phyloP scores from a whole-genome alignment of 2,888 invertebrate genomes.

The Hypena proboscidalis region DNA sequence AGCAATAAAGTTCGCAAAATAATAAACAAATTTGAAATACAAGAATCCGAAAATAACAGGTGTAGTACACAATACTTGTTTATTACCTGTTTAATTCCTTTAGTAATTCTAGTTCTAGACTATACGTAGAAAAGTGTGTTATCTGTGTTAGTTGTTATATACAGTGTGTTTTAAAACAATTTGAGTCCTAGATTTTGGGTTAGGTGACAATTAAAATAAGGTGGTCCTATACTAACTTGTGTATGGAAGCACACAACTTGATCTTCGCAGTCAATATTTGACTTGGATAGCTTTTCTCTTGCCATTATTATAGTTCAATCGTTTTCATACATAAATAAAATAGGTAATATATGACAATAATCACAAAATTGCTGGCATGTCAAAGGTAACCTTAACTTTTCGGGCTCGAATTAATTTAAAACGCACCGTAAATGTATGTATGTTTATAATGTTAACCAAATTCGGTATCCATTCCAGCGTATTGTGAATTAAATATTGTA shows the following conservation, averaged over 20 bases:
- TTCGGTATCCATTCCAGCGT: conserved; percentile 39
- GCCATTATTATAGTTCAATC: too few species aligned
- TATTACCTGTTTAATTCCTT: conserved; percentile 21
- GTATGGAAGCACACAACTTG: too few species aligned
- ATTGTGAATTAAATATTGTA: conserved; percentile 30
- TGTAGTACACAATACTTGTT: conserved; percentile 30
- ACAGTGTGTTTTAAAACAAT: neutral
- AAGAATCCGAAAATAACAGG: conserved; percentile 46
- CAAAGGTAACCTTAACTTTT: too few species aligned
- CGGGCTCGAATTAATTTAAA: too few species aligned
- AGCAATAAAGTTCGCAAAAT: conserved; percentile 77
- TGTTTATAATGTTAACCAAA: conserved; percentile 34
- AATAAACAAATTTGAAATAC: conserved; percentile 64
- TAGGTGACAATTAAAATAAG: too few species aligned
- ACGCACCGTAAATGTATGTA: conserved; percentile 11
- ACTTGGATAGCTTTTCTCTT: too few species aligned
- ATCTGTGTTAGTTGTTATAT: conserved; percentile 23
- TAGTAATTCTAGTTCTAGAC: conserved; percentile 39
- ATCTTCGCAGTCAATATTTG: too few species aligned
- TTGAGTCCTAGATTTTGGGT: too few species aligned
- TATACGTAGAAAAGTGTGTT: conserved; percentile 39
- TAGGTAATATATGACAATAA: too few species aligned
- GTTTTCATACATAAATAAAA: too few species aligned
- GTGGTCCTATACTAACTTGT: too few species aligned
- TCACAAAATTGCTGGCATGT: too few species aligned